These are phyloP conservation scores for roundworm (Caenorhabditis elegans) DNA, from an alignment of 1,140 invertebrate species.

Conservation along the genomic window WBcel235 BX284605.5:8259501-8260000, in stretches of 20 bases:
- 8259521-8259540: neutral
- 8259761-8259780: constrained; percentile 28
- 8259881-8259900: constrained; percentile 36
- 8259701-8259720: neutral
- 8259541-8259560: constrained; percentile 13
- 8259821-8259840: constrained; percentile 42
- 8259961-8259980: neutral
- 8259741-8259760: constrained; percentile 43
- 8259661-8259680: neutral
- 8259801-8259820: constrained; percentile 16
- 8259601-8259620: constrained; percentile 10
- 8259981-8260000: neutral
- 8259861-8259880: constrained; percentile 46
- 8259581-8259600: neutral
- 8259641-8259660: neutral
- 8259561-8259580: neutral
- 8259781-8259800: constrained; percentile 35
- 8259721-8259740: constrained; percentile 47
- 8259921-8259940: constrained; percentile 43
- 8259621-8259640: constrained; percentile 24
- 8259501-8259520: neutral
- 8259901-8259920: constrained; percentile 48
- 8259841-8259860: constrained; percentile 33
- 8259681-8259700: neutral
- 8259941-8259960: constrained; percentile 27